phyloP scores from a whole-genome alignment of 1,140 invertebrate genomes.

The Bombus waltoni region DNA sequence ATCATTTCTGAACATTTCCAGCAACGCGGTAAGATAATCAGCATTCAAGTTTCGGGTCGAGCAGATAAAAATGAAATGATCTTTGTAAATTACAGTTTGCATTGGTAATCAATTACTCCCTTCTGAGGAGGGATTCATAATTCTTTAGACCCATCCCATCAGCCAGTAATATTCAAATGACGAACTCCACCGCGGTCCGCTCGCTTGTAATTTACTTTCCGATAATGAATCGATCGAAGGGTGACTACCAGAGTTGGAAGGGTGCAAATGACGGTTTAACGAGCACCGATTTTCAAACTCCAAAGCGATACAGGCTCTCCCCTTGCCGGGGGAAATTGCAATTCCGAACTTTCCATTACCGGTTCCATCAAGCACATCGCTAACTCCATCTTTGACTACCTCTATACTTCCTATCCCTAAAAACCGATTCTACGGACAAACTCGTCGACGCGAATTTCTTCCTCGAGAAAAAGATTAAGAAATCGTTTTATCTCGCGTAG shows the following conservation, averaged over 20 bases:
- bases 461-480: not conserved
- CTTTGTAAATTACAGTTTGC: not conserved
- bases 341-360: conserved; percentile 14
- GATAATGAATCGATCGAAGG: conserved; percentile 36
- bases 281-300: conserved; percentile 28
- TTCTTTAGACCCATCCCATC: not conserved
- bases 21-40: too few species aligned
- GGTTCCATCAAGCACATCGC: not conserved
- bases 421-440: not conserved
- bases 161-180: conserved; percentile 5
- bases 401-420: not conserved
- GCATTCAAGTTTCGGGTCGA: too few species aligned
- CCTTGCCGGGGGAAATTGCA: conserved; percentile 2
- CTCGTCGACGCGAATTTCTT: not conserved
- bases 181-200: not conserved
- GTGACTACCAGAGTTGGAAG: not conserved
- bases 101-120: not conserved
- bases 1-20: too few species aligned
- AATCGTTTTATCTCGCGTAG: not conserved
- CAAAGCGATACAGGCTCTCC: conserved; percentile 7
- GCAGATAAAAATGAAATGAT: not conserved
- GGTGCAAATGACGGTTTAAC: conserved; percentile 39
- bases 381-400: not conserved
- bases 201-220: conserved; percentile 32
- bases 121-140: not conserved